These are phyloP conservation scores for Cassiopea xamachana DNA, from an alignment of 30 jellyfish, hydroid and myxozoan genomes.

Conservation along the genomic window DNA sequence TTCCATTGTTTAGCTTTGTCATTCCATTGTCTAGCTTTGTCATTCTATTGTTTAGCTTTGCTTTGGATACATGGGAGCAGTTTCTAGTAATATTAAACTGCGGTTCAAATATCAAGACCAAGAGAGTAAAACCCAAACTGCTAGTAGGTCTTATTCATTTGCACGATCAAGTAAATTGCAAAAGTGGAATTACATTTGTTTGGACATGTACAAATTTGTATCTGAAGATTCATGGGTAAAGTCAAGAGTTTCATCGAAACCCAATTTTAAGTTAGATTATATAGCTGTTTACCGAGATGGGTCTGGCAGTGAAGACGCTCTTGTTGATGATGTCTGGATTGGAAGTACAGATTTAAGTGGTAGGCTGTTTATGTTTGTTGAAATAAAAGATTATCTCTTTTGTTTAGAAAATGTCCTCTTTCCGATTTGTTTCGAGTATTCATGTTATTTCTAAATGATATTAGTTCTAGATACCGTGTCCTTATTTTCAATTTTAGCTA, in stretches of 20 bases:
- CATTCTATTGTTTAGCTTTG: constrained; percentile 41
- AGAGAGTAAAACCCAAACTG: not conserved
- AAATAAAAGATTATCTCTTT: no score
- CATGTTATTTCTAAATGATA: no score
- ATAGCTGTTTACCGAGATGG: constrained; percentile 33
- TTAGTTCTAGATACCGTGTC: no score
- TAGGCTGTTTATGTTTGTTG: not conserved
- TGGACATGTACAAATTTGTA: constrained; percentile 43
- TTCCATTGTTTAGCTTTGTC: no score
- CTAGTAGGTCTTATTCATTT: constrained; percentile 18
- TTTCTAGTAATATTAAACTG: constrained; percentile 12
- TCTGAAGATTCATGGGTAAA: constrained; percentile 25
- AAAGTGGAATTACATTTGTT: constrained; percentile 63
- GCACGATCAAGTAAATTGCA: constrained; percentile 13
- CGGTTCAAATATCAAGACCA: constrained; percentile 30
- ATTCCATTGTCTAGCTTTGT: no score
- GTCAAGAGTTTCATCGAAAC: constrained; percentile 6
- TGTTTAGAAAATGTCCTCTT: no score
- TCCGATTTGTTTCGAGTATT: no score
- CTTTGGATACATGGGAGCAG: constrained; percentile 69
- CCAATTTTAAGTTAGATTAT: constrained; percentile 8
- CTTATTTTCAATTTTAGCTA: no score
- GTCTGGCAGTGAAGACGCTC: constrained; percentile 17
- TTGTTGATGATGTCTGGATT: constrained; percentile 77
- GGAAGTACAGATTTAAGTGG: constrained; percentile 63